Evolutionary conservation across 2,888 invertebrate species (phyloP), one percentile per base, ranked within the genome.

Genomic region (Selenia dentaria): DNA sequence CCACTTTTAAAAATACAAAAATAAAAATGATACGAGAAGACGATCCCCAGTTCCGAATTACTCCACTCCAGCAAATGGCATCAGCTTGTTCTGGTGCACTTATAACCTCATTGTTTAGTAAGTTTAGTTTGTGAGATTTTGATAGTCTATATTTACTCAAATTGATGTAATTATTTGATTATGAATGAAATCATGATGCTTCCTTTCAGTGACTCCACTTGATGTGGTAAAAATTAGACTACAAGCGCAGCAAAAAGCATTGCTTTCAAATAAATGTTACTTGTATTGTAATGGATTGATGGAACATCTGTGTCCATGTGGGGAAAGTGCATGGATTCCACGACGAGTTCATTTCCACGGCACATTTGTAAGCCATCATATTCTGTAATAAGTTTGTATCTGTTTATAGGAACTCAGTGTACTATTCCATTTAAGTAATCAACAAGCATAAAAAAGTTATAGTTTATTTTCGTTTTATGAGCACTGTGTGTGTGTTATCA

Each of bases 151-250:
- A n/a, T n/a, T n/a, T n/a, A n/a, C n/a, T n/a, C n/a, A n/a, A n/a
- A n/a, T n/a, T n/a, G n/a, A n/a, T n/a, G n/a, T n/a, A n/a, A n/a
- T n/a, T n/a, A n/a, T n/a, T n/a, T n/a, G n/a, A n/a, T n/a, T n/a
- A n/a, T n/a, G n/a, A n/a, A n/a, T n/a, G n/a, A n/a, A n/a, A 22
- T 2, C 22, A 22, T 22, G 6, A 8, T 6, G 16, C 6, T 22
- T 6, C 22, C 6, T 92, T 92, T 22, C 81, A 98, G 98, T 99
- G 90, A 99, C 99, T 0, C 99, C 99, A 0, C 88, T 99, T 59
- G 99, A 99, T 91, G 99, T 99, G n/a, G 96, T 99, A 0, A 99
- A 99, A 92, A 98, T 99, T 53, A 93, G 99, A 34, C 91, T 99
- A 26, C 99, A 99, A 89, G 95, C 97, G 1, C 99, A 99, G 80